Evolutionary conservation across 2,797 vertebrate genomes (phyloP).

Genomic region (Liparis tanakae): DNA sequence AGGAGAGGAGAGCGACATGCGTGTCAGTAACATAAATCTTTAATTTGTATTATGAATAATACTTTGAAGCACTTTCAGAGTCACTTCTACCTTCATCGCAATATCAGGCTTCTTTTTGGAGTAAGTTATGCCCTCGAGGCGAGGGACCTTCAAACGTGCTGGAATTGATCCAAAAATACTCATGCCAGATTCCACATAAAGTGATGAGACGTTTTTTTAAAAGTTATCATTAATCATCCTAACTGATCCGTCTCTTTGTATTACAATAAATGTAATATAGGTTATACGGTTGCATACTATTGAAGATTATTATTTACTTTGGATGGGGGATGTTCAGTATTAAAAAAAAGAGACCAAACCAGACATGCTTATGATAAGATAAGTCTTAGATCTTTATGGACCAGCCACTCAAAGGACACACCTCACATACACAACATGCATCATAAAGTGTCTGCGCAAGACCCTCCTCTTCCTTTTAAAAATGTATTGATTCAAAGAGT

Average conservation of each 20-base stretch:
- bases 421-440: neutral
- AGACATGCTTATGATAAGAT: constrained; percentile 54
- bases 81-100: neutral
- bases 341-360: neutral
- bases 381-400: constrained; percentile 8
- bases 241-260: neutral
- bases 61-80: neutral
- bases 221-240: neutral
- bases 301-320: too few species aligned
- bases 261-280: neutral
- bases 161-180: neutral
- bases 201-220: neutral
- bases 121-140: neutral
- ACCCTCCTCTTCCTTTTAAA: neutral
- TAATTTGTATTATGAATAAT: neutral
- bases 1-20: too few species aligned
- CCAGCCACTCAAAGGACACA: neutral
- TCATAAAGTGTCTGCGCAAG: neutral
- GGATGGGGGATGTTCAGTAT: too few species aligned
- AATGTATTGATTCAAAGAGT: constrained; percentile 2
- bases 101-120: neutral
- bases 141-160: neutral
- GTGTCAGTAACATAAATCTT: neutral
- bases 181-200: neutral
- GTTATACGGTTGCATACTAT: too few species aligned